Conservation (phyloP, 2,797 vertebrate species). For the Oreortyx pictus region DNA sequence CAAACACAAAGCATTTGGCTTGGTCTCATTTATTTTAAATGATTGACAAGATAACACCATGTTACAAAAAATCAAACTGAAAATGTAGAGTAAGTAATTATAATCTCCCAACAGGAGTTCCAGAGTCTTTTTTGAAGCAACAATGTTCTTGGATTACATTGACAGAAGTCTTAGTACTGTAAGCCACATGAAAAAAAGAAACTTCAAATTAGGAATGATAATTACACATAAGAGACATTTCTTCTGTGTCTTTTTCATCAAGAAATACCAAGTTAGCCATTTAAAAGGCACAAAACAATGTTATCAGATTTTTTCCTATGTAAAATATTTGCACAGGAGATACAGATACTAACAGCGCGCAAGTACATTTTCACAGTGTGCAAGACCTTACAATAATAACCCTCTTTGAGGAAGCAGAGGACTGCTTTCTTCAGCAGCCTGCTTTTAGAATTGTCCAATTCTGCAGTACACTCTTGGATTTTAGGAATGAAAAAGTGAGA, state of each 20-base stretch:
- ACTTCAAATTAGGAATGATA: conserved; percentile 13
- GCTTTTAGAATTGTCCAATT: not conserved
- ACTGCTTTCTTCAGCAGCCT: not conserved
- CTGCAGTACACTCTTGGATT: not conserved
- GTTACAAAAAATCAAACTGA: conserved; percentile 8
- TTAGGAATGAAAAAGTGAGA: not conserved
- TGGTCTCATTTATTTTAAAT: conserved; percentile 9
- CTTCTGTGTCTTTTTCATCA: not conserved
- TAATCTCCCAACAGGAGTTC: conserved; percentile 12
- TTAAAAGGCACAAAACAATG: conserved; percentile 7
- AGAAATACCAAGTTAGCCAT: not conserved
- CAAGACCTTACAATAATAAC: not conserved
- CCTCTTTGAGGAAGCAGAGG: not conserved
- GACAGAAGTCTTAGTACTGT: not conserved
- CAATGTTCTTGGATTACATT: not conserved
- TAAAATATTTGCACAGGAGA: not conserved
- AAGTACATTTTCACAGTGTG: not conserved
- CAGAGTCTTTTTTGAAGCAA: conserved; percentile 19
- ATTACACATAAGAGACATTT: conserved; percentile 8
- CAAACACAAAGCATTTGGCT: not conserved
- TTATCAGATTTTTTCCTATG: not conserved
- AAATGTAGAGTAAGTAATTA: conserved; percentile 37
- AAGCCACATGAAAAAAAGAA: conserved; percentile 13
- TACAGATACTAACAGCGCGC: not conserved
- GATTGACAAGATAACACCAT: not conserved